A percentile compares a stretch with the other conserved stretches of the same genome.
phyloP scores from a whole-genome alignment of 2,797 vertebrate species.

The Pangasius larnaudii region DNA sequence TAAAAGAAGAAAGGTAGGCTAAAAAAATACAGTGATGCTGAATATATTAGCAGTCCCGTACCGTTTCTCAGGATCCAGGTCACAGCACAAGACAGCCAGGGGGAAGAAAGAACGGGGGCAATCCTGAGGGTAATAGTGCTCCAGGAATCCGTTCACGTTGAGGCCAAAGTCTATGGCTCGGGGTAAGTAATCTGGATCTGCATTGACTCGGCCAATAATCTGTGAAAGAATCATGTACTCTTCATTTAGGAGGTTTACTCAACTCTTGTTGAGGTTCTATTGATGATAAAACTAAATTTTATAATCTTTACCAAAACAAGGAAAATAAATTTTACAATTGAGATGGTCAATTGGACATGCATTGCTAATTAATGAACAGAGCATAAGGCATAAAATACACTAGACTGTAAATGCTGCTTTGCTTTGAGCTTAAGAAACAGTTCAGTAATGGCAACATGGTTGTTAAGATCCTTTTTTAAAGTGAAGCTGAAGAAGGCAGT shows the following conservation, averaged over 20 bases:
- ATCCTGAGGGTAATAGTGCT: conserved; percentile 86
- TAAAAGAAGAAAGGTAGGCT: neutral
- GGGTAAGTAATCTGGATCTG: conserved; percentile 95
- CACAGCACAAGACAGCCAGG: conserved; percentile 90
- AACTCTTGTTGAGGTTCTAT: neutral
- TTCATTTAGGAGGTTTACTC: neutral
- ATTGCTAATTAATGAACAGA: neutral
- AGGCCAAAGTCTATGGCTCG: conserved; percentile 91
- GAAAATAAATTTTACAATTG: neutral
- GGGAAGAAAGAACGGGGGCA: conserved; percentile 93
- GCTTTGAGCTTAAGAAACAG: neutral
- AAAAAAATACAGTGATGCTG: neutral
- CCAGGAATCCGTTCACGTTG: conserved; percentile 91
- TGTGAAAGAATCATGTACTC: conserved; percentile 58
- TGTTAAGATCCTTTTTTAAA: conserved; percentile 48
- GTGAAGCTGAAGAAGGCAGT: conserved; percentile 44
- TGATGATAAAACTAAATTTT: neutral
- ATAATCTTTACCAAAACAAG: neutral
- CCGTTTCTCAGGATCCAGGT: conserved; percentile 95
- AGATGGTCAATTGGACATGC: neutral
- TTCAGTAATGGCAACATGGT: conserved; percentile 29
- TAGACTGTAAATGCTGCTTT: conserved; percentile 43
- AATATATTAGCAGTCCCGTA: conserved; percentile 67
- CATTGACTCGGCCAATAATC: conserved; percentile 95
- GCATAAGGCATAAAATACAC: neutral